phyloP scores from a whole-genome alignment of 1,140 invertebrate species.

The Hestina assimilis region DNA sequence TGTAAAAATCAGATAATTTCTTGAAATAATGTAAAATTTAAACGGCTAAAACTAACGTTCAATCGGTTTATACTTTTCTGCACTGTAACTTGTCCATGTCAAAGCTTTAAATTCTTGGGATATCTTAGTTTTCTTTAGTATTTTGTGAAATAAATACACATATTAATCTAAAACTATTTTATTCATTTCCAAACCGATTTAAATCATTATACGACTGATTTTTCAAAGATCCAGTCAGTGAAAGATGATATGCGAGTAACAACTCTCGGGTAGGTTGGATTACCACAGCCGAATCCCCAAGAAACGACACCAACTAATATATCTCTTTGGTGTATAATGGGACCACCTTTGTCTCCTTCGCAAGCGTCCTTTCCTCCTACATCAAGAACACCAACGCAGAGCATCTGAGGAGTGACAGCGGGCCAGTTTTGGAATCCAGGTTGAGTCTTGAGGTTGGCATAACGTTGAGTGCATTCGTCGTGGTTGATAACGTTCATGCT shows the following conservation, averaged over 20 bases:
- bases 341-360: slow-evolving; percentile 83
- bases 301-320: slow-evolving; percentile 78
- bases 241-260: slow-evolving; percentile 75
- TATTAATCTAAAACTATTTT: no score
- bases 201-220: slow-evolving; percentile 23
- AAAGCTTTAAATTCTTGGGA: no score
- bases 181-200: no score
- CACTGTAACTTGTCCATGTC: no score
- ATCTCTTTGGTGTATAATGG: slow-evolving; percentile 72
- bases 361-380: slow-evolving; percentile 78
- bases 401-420: background rate
- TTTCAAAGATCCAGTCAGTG: slow-evolving; percentile 78
- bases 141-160: no score
- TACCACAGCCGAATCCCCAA: slow-evolving; percentile 79
- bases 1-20: no score
- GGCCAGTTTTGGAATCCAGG: background rate
- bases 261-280: slow-evolving; percentile 73
- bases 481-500: slow-evolving; percentile 71
- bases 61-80: no score
- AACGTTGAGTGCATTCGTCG: background rate
- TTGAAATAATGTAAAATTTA: no score
- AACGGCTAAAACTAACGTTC: no score
- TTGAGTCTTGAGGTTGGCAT: background rate
- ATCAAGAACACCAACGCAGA: slow-evolving; percentile 39
- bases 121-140: no score